Conservation (phyloP, 64 coral and sea anemone species). For the Pocillopora verrucosa region DNA sequence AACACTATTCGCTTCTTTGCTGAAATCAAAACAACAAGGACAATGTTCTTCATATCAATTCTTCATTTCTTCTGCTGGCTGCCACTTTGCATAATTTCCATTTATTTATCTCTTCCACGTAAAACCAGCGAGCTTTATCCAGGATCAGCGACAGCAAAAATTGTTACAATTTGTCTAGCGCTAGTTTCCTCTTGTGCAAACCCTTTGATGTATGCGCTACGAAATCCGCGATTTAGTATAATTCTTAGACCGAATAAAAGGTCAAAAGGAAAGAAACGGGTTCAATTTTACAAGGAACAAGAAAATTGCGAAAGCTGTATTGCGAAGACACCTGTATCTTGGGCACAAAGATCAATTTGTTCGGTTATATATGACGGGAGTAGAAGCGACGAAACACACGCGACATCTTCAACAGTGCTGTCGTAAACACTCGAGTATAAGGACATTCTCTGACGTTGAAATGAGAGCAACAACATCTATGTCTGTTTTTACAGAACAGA, state of each 20-base stretch:
- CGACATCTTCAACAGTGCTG: background rate
- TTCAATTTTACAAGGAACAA: slow-evolving; percentile 12
- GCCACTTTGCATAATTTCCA: slow-evolving; percentile 46
- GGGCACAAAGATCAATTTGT: background rate
- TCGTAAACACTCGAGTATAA: too few species aligned
- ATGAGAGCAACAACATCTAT: too few species aligned
- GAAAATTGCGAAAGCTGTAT: background rate
- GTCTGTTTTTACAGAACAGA: too few species aligned
- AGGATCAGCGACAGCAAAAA: background rate
- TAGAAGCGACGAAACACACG: slow-evolving; percentile 27
- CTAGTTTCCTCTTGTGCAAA: slow-evolving; percentile 35
- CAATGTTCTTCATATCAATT: slow-evolving; percentile 59
- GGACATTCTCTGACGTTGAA: too few species aligned
- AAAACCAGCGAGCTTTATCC: background rate
- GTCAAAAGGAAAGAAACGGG: slow-evolving; percentile 4
- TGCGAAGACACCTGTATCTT: background rate
- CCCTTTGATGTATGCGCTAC: slow-evolving; percentile 42
- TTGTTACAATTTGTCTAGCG: slow-evolving; percentile 29
- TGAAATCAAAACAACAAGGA: slow-evolving; percentile 69
- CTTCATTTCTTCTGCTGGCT: slow-evolving; percentile 65
- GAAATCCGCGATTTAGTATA: slow-evolving; percentile 55
- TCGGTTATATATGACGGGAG: background rate
- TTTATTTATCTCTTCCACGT: background rate
- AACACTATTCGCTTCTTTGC: slow-evolving; percentile 68
- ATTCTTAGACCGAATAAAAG: slow-evolving; percentile 19